phyloP scores from a whole-genome alignment of 2,113 vertebrate species.

The Neoarius graeffei region DNA sequence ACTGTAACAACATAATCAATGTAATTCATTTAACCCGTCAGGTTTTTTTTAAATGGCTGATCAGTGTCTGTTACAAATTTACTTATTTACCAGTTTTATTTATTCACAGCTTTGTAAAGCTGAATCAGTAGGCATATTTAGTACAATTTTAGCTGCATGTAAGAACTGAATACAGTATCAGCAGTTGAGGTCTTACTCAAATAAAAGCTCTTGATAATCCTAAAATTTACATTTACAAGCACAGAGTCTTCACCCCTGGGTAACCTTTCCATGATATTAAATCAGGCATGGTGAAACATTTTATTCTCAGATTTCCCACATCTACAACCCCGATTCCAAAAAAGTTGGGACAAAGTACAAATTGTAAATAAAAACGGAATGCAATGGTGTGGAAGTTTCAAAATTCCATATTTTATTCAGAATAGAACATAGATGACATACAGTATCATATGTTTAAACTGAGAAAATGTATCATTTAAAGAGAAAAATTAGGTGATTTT shows the following conservation, averaged over 20 bases:
- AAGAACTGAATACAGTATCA: background rate
- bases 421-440: too few relatives aligned
- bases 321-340: too few relatives aligned
- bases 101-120: background rate
- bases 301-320: background rate
- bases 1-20: too few relatives aligned
- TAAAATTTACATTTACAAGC: background rate
- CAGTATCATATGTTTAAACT: too few relatives aligned
- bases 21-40: background rate
- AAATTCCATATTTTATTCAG: too few relatives aligned
- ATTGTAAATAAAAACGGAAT: too few relatives aligned
- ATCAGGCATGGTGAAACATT: background rate
- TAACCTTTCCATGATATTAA: background rate
- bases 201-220: background rate
- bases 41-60: too few relatives aligned
- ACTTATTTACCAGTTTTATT: background rate
- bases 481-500: too few relatives aligned
- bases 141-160: background rate
- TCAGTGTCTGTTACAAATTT: too few relatives aligned
- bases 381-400: too few relatives aligned
- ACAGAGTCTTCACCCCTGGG: background rate
- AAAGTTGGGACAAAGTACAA: too few relatives aligned
- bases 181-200: background rate
- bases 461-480: too few relatives aligned
- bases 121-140: background rate